Percentiles rank a stretch among this genome's conserved stretches.
These are phyloP conservation scores for Phycodurus eques DNA, from an alignment of 2,113 vertebrate species.

Conservation along the genomic window DNA sequence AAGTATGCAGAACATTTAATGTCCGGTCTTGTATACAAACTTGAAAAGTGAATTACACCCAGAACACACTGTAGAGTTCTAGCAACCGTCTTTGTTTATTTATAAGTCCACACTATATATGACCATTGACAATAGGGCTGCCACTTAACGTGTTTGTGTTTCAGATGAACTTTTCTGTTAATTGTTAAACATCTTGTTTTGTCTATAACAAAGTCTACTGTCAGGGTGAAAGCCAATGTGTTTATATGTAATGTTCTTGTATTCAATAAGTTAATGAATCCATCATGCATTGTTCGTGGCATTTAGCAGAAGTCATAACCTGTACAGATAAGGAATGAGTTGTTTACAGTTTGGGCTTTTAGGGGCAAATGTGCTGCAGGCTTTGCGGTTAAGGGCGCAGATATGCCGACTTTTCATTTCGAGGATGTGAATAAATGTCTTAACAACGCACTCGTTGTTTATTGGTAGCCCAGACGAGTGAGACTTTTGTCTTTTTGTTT, in stretches of 20 bases:
- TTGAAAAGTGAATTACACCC: conserved; percentile 18
- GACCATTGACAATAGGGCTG: conserved; percentile 1
- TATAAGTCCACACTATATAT: conserved; percentile 12
- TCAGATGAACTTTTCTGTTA: not conserved
- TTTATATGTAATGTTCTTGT: not conserved
- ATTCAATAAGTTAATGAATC: not conserved
- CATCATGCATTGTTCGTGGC: conserved; percentile 5
- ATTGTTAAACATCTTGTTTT: not conserved
- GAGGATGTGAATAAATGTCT: conserved; percentile 65
- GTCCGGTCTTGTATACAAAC: conserved; percentile 3
- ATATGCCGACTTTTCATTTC: conserved; percentile 42
- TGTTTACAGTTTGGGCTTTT: conserved; percentile 3
- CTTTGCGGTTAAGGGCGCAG: conserved; percentile 20
- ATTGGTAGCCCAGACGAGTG: not conserved
- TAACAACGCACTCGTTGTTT: conserved; percentile 34
- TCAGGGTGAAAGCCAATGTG: conserved; percentile 3
- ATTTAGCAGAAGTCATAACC: conserved; percentile 15
- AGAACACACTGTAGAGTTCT: conserved; percentile 16
- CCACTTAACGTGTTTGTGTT: conserved; percentile 23
- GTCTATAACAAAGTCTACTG: not conserved
- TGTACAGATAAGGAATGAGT: not conserved
- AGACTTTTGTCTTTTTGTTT: too few species aligned
- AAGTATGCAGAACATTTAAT: conserved; percentile 27
- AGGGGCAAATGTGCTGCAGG: not conserved
- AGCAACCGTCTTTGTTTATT: conserved; percentile 22